A percentile compares a stretch with the other conserved stretches of the same genome.
These are phyloP conservation scores for Aptenodytes patagonicus DNA, from an alignment of 2,113 vertebrate genomes.

Conservation along the genomic window DNA sequence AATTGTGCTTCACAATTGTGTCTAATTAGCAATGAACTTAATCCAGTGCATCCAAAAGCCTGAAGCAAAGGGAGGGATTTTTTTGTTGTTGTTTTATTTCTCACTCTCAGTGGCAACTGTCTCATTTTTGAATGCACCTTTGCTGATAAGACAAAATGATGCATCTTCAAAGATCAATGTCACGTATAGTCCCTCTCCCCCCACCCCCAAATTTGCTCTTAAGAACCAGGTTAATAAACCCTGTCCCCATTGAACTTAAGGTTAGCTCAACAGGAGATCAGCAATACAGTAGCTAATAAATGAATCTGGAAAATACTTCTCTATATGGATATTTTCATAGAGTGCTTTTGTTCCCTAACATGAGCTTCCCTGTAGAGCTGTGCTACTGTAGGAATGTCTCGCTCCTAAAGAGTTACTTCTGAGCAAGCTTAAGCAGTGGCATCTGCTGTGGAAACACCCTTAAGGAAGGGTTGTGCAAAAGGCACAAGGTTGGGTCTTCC, in stretches of 20 bases:
- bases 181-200: not conserved
- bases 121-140: not conserved
- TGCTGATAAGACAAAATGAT: not conserved
- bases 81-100: not conserved
- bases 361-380: not conserved
- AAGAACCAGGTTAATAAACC: not conserved
- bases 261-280: not conserved
- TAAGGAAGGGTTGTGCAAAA: not conserved
- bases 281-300: not conserved
- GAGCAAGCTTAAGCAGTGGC: not conserved
- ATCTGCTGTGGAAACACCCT: not conserved
- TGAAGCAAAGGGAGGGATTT: conserved; percentile 20
- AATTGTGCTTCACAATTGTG: conserved; percentile 67
- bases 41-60: conserved; percentile 57
- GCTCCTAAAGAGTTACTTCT: not conserved
- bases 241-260: not conserved
- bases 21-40: conserved; percentile 73
- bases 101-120: not conserved
- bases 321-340: not conserved
- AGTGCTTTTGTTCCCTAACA: not conserved
- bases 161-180: not conserved
- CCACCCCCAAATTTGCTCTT: not conserved
- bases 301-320: not conserved
- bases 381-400: not conserved
- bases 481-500: not conserved